phyloP scores from a whole-genome alignment of 2,888 invertebrate genomes.

The Tetragnatha montana region DNA sequence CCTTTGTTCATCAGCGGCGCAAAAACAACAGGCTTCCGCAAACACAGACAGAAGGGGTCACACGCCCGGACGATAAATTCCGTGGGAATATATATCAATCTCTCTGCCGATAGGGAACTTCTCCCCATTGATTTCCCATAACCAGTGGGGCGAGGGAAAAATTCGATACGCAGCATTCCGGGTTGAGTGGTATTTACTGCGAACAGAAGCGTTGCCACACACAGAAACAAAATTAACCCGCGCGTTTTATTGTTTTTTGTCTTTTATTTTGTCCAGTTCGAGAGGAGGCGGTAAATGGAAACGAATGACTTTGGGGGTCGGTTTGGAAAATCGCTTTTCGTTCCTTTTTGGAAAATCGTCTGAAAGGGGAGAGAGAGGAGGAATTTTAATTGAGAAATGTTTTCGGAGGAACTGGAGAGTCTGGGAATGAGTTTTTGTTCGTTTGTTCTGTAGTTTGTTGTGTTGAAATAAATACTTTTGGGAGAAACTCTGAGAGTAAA shows the following conservation, averaged over 20 bases:
- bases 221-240: slow-evolving; percentile 24
- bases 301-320: not conserved
- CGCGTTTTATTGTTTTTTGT: not conserved
- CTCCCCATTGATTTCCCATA: slow-evolving; percentile 44
- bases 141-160: slow-evolving; percentile 24
- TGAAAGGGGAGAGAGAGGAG: not conserved
- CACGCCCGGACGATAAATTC: not conserved
- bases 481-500: too few species aligned
- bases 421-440: not conserved
- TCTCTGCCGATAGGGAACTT: slow-evolving; percentile 16
- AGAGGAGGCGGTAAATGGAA: not conserved
- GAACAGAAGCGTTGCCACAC: not conserved
- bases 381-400: slow-evolving; percentile 47
- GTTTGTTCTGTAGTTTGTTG: not conserved
- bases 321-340: not conserved
- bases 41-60: not conserved
- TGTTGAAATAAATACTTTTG: too few species aligned
- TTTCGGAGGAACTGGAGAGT: slow-evolving; percentile 1
- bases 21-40: not conserved
- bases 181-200: slow-evolving; percentile 16
- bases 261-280: not conserved
- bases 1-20: not conserved
- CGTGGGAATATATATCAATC: slow-evolving; percentile 40
- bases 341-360: not conserved
- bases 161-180: slow-evolving; percentile 49